These are phyloP conservation scores for Ctenopoma multispine DNA, from an alignment of 2,797 vertebrate genomes.

Conservation along the genomic window DNA sequence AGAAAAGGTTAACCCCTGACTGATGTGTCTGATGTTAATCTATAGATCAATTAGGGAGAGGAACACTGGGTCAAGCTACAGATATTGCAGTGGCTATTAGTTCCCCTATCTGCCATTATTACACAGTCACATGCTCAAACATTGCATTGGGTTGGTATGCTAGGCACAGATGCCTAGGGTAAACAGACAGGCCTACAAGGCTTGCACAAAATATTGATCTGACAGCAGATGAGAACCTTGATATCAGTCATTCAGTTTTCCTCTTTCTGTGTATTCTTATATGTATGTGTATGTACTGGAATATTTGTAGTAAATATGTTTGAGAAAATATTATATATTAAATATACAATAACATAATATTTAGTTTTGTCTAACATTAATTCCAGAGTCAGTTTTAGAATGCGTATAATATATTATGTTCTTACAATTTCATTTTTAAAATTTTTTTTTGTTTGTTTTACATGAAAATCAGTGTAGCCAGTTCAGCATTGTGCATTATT, in stretches of 20 bases:
- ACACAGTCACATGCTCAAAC: slow-evolving; percentile 90
- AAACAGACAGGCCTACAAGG: slow-evolving; percentile 87
- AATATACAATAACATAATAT: slow-evolving; percentile 49
- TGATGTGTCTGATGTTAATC: slow-evolving; percentile 88
- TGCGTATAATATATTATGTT: slow-evolving; percentile 14
- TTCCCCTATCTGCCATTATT: slow-evolving; percentile 88
- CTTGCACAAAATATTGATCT: slow-evolving; percentile 89
- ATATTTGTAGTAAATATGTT: slow-evolving; percentile 68
- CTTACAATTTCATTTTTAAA: slow-evolving; percentile 4
- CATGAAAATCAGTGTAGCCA: no score
- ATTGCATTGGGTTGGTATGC: slow-evolving; percentile 83
- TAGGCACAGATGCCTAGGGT: slow-evolving; percentile 85
- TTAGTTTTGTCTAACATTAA: slow-evolving; percentile 46
- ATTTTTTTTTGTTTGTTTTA: no score
- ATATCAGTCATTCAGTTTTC: slow-evolving; percentile 79
- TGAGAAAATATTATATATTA: slow-evolving; percentile 63
- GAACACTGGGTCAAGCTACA: slow-evolving; percentile 87
- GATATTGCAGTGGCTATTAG: slow-evolving; percentile 88
- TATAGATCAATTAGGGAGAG: slow-evolving; percentile 89
- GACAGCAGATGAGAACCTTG: slow-evolving; percentile 86
- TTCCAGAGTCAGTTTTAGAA: slow-evolving; percentile 31
- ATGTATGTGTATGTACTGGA: slow-evolving; percentile 56
- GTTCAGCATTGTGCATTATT: neutral
- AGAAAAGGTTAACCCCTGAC: slow-evolving; percentile 86
- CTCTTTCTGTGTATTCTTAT: slow-evolving; percentile 61